These are phyloP conservation scores for Drosophila ficusphila DNA, from an alignment of 1,140 invertebrate species.

Conservation along the genomic window DNA sequence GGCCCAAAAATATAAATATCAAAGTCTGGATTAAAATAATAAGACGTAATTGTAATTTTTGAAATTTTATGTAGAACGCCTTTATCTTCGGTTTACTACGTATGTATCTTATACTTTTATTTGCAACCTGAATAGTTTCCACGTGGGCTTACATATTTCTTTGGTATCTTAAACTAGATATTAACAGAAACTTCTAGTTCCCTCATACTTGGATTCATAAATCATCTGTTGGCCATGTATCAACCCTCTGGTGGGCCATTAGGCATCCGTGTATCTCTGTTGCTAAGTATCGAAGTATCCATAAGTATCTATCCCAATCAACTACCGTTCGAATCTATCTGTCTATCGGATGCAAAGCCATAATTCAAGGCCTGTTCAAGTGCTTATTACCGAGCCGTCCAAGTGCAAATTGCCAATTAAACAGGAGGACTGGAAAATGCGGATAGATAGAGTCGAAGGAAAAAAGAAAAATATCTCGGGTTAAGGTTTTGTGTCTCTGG, in stretches of 20 bases:
- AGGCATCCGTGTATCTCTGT: conserved; percentile 10
- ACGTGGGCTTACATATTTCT: background rate
- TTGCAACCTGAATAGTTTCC: background rate
- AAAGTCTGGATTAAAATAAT: too few relatives aligned
- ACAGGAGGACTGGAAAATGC: conserved; percentile 22
- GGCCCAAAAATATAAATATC: too few relatives aligned
- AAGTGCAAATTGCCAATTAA: conserved; percentile 76
- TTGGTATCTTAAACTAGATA: background rate
- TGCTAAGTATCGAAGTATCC: conserved; percentile 10
- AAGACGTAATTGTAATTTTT: too few relatives aligned
- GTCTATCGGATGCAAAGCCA: conserved; percentile 59
- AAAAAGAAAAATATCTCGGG: conserved; percentile 1
- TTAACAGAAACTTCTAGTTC: background rate
- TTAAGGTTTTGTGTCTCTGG: conserved; percentile 43
- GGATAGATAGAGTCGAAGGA: background rate
- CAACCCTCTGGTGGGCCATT: conserved; percentile 23
- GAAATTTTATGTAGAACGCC: too few relatives aligned
- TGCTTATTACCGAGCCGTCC: conserved; percentile 34
- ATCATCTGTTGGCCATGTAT: conserved; percentile 20
- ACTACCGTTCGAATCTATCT: conserved; percentile 70
- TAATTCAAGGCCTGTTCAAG: conserved; percentile 54
- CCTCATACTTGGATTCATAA: conserved; percentile 18
- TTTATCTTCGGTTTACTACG: too few relatives aligned
- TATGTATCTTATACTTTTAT: too few relatives aligned
- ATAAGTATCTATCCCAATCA: conserved; percentile 36